A percentile compares a stretch with the other conserved stretches of the same genome.
These are phyloP conservation scores for Ceyx melanurus DNA, from an alignment of 2,113 vertebrate species.

Conservation along the genomic window DNA sequence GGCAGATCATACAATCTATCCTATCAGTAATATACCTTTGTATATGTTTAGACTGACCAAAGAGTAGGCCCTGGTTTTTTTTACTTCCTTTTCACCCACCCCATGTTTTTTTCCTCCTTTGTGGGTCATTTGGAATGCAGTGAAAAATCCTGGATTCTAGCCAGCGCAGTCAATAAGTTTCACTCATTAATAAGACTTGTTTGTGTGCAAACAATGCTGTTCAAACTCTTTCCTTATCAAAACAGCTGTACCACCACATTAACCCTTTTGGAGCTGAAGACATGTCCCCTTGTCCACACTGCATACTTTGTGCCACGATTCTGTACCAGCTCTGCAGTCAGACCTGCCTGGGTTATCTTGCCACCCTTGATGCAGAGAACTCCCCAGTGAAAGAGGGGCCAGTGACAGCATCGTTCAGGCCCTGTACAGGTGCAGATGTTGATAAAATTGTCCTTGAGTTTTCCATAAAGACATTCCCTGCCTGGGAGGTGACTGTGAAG, in stretches of 20 bases:
- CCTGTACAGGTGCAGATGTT: background rate
- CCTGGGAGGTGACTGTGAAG: background rate
- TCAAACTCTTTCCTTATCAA: slow-evolving; percentile 39
- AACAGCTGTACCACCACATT: background rate
- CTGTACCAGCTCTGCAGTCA: accelerated
- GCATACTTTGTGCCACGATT: background rate
- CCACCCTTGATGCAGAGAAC: background rate
- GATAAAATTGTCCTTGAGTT: background rate
- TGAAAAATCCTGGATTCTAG: slow-evolving; percentile 15
- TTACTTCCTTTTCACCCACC: too few species aligned
- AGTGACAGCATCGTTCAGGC: background rate
- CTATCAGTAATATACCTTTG: background rate
- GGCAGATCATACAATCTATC: background rate
- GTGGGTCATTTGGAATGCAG: background rate
- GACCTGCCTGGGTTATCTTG: background rate
- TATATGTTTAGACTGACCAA: background rate
- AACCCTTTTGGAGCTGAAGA: background rate
- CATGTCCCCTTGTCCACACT: background rate
- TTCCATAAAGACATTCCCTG: background rate
- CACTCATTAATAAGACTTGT: slow-evolving; percentile 22
- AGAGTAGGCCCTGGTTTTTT: background rate
- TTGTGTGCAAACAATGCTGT: slow-evolving; percentile 34
- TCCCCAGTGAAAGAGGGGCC: background rate
- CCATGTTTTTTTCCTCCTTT: background rate
- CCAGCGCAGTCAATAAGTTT: slow-evolving; percentile 36